Percentiles rank a stretch among this genome's conserved stretches.
phyloP scores from a whole-genome alignment of 2,113 vertebrate species.

The Cephalopholis sonnerati region DNA sequence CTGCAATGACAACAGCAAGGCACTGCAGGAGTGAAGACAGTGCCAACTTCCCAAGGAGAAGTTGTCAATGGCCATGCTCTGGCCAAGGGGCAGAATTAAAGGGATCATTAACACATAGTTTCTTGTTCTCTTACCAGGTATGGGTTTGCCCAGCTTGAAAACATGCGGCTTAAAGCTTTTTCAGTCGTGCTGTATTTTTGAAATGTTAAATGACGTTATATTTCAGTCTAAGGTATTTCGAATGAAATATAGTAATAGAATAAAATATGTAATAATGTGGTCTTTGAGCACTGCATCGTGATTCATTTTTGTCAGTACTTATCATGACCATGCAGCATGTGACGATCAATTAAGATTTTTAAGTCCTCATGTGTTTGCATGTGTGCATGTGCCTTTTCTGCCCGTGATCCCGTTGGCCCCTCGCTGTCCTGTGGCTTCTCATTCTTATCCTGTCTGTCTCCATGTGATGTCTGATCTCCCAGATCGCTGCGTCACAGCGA shows the following conservation, averaged over 20 bases:
- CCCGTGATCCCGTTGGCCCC: slow-evolving; percentile 1
- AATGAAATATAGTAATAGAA: neutral
- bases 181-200: neutral
- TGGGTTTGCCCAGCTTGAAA: neutral
- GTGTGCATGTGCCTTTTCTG: neutral
- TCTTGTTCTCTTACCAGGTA: neutral
- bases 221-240: neutral
- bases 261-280: neutral
- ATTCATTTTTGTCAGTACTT: neutral
- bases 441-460: slow-evolving; percentile 64
- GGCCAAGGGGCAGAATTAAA: slow-evolving; percentile 35
- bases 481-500: slow-evolving; percentile 62
- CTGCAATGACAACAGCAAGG: slow-evolving; percentile 31
- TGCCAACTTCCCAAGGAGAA: slow-evolving; percentile 41
- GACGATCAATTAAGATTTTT: neutral
- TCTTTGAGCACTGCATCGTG: neutral
- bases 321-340: neutral
- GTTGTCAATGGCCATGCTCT: slow-evolving; percentile 32
- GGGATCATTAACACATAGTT: slow-evolving; percentile 4
- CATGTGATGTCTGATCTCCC: slow-evolving; percentile 77
- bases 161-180: neutral
- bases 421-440: slow-evolving; percentile 46
- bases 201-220: neutral
- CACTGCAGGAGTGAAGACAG: neutral
- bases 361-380: neutral